Evolutionary conservation across 2,797 vertebrate genomes (phyloP), one percentile per base, ranked within the genome.

Genomic region (Sardinella longiceps): DNA sequence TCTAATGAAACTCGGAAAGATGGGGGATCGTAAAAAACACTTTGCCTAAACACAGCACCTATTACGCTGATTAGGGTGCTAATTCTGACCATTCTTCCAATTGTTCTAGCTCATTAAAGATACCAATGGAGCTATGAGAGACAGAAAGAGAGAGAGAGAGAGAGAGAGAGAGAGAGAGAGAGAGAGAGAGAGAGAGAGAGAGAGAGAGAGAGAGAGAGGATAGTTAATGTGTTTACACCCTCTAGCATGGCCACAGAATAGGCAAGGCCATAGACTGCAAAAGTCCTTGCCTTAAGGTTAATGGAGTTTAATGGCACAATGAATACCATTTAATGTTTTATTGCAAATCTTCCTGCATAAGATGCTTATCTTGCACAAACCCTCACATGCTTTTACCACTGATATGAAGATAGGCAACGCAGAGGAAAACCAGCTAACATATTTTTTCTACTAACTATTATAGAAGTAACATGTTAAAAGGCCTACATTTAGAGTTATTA

Each of bases 41-140:
- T 70, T 20, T 5, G 30, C 66, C 66, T 70, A 70, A 43, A 58
- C 20, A 45, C 7, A 48, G 51, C 48, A 60, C 33, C 14, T 10
- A 82, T 80, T 20, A 60, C 81, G 77, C 66, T 53, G 81, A 86
- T 77, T 83, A 84, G 12, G 18, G 70, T 7, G 48, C 63, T 82
- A 86, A 84, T 84, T 84, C 53, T 77, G 82, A 60, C 83, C 33
- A 86, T 80, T 85, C 60, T 58, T 43, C 70, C 84, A 82, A 43
- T 60, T 80, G 84, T 84, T 89, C 82, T 25, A 82, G 83, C 84
- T 87, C 86, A 88, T 87, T 90, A 87, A 82, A 82, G 80, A 84
- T 18, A 70, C 66, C 77, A 81, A 48, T 48, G 10, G 81, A 83
- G 82, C 37, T 30, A 33, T 28, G 85, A 63, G 80, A 74, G 80